These are phyloP conservation scores for Theocolax elegans DNA, from an alignment of 1,140 invertebrate genomes.

Conservation along the genomic window DNA sequence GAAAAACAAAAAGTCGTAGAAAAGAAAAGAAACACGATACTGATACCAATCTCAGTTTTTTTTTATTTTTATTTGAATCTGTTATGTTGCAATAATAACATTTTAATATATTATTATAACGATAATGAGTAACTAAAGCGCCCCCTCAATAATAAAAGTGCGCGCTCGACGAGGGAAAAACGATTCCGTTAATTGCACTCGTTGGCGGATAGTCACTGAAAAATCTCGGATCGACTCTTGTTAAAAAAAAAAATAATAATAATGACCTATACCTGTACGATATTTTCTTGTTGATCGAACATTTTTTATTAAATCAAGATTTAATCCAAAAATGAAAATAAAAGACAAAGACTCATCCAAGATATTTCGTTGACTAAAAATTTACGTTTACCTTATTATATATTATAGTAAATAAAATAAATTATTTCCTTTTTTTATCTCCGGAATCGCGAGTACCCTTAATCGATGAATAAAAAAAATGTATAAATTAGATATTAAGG, in stretches of 20 bases:
- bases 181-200: constrained; percentile 11
- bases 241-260: background rate
- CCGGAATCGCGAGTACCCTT: constrained; percentile 37
- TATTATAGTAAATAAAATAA: too few species aligned
- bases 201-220: constrained; percentile 18
- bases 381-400: too few species aligned
- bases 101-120: constrained; percentile 61
- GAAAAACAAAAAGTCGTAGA: constrained; percentile 46
- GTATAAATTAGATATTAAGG: constrained; percentile 68
- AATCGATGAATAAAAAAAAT: constrained; percentile 52
- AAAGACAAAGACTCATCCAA: background rate
- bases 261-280: too few species aligned
- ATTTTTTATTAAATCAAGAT: constrained; percentile 27
- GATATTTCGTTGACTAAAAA: constrained; percentile 29
- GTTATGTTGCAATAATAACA: constrained; percentile 65
- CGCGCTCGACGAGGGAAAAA: constrained; percentile 18
- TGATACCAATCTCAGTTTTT: constrained; percentile 68
- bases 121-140: constrained; percentile 42
- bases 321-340: too few species aligned
- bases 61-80: too few species aligned
- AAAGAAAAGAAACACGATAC: constrained; percentile 51
- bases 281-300: constrained; percentile 26
- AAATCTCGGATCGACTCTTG: constrained; percentile 19
- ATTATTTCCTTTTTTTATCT: background rate
- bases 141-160: constrained; percentile 30